Evolutionary conservation across 2,888 invertebrate species (phyloP).

Genomic region (Metacarcinus magister): DNA sequence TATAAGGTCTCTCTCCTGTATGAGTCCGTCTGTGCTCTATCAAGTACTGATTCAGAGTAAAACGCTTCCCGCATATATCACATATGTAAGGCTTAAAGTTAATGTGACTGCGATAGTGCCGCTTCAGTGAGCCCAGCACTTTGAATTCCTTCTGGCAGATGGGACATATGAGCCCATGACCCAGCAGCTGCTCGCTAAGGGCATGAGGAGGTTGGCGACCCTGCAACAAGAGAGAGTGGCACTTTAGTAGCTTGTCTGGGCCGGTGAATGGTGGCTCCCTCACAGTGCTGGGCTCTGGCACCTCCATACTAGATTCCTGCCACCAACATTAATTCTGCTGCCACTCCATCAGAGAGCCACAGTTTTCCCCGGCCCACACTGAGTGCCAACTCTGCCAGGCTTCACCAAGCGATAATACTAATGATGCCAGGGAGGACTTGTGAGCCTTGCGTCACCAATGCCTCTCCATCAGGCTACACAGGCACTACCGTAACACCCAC

Average conservation of each 20-base stretch:
- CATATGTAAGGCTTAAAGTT: constrained; percentile 83
- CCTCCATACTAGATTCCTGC: constrained; percentile 70
- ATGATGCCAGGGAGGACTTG: constrained; percentile 13
- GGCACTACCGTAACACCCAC: neutral
- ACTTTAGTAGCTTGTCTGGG: constrained; percentile 81
- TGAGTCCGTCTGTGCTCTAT: constrained; percentile 82
- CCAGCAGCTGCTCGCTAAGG: constrained; percentile 80
- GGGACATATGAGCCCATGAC: constrained; percentile 81
- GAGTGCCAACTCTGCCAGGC: constrained; percentile 58
- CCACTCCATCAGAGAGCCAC: constrained; percentile 64
- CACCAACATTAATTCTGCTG: constrained; percentile 64
- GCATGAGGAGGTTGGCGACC: constrained; percentile 80
- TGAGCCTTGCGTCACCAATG: neutral
- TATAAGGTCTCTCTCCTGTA: constrained; percentile 82
- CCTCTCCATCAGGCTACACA: constrained; percentile 9
- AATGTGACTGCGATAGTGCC: constrained; percentile 82
- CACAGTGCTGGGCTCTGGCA: constrained; percentile 70
- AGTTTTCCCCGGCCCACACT: constrained; percentile 53
- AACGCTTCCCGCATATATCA: constrained; percentile 82
- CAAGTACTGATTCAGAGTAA: constrained; percentile 82
- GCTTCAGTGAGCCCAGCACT: constrained; percentile 82
- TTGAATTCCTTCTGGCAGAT: constrained; percentile 82
- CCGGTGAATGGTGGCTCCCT: constrained; percentile 72
- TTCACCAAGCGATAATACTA: neutral
- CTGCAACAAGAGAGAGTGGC: constrained; percentile 81